Evolutionary conservation across 2,113 vertebrate species (phyloP), one percentile per base, ranked within the genome.

Genomic region (Oreotrochilus melanogaster): DNA sequence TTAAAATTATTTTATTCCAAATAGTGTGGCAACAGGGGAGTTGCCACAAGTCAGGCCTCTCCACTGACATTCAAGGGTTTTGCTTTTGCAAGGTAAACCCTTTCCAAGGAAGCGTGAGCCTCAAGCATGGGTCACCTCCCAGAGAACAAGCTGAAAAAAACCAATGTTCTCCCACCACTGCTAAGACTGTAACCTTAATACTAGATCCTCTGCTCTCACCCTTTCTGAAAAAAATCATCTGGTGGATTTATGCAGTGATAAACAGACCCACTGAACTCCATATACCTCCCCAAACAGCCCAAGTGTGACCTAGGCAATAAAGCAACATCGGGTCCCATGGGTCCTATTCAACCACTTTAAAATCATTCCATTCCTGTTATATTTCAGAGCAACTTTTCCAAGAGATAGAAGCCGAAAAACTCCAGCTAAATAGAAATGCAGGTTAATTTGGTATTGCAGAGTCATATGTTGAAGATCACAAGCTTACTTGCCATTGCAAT

Each of bases 1-100:
- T 75, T 5, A 48, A 35, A 67, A 54, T 25, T 31, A 18, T 12
- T 64, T 18, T 56, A 42, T 75, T 65, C 23, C 33, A 61, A 75
- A 43, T 17, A 43, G 48, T 54, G 54, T 3, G 4, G 48, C 33
- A 81, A 48, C 21, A 56, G 10, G 7, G 14, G 10, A 69, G 48
- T 9, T 56, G 21, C 11, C 31, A 33, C 18, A 83, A 47, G 11
- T 15, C 24, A n/a, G 21, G 22, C 8, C 18, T 76, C 69, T 69
- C 22, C 0, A 1, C 2, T 30, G 24, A 78, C 25, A 8, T 3
- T 48, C 19, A 39, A 86, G 21, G 14, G 35, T 33, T n/a, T 64
- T 64, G 23, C 15, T 57, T 89, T 64, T 50, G 18, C 18, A 53
- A 76, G 6, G 7, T 45, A 66, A 81, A 71, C 30, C 12, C 31